Conservation (phyloP, 2,797 vertebrate genomes). For the Gila robusta region DNA sequence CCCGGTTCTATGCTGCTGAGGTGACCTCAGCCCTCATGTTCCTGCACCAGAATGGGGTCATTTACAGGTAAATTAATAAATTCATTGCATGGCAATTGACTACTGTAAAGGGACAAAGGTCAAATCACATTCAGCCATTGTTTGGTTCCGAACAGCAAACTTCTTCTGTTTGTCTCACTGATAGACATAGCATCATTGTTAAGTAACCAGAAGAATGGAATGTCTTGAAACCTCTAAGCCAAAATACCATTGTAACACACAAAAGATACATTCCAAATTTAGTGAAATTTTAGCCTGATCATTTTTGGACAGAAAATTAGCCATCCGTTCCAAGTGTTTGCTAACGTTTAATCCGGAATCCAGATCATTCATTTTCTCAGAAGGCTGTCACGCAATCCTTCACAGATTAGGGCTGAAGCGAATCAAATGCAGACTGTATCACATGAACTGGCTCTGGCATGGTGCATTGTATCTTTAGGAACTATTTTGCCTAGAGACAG, state of each 20-base stretch:
- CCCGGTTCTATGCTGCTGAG: slow-evolving; percentile 95
- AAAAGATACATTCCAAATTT: slow-evolving; percentile 9
- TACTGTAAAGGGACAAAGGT: background rate
- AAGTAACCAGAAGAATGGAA: slow-evolving; percentile 61
- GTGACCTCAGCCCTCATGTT: slow-evolving; percentile 98
- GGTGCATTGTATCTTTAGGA: slow-evolving; percentile 35
- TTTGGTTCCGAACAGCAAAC: background rate
- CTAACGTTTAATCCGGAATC: slow-evolving; percentile 53
- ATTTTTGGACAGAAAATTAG: slow-evolving; percentile 35
- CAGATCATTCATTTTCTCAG: slow-evolving; percentile 47
- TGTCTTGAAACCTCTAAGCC: slow-evolving; percentile 49
- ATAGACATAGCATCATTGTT: slow-evolving; percentile 72
- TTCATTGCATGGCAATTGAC: background rate
- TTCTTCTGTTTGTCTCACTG: background rate
- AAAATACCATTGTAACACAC: slow-evolving; percentile 73
- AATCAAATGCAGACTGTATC: slow-evolving; percentile 36
- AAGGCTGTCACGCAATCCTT: slow-evolving; percentile 30
- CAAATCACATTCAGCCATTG: background rate
- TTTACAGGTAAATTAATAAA: slow-evolving; percentile 88
- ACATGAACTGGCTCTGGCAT: slow-evolving; percentile 42
- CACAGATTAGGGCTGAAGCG: slow-evolving; percentile 25
- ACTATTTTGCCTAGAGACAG: slow-evolving; percentile 43
- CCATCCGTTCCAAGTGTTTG: slow-evolving; percentile 50
- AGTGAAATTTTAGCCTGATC: slow-evolving; percentile 41
- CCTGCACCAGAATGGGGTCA: slow-evolving; percentile 93